These are phyloP conservation scores for Ptyas mucosa DNA, from an alignment of 2,113 vertebrate species.

Conservation along the genomic window DNA sequence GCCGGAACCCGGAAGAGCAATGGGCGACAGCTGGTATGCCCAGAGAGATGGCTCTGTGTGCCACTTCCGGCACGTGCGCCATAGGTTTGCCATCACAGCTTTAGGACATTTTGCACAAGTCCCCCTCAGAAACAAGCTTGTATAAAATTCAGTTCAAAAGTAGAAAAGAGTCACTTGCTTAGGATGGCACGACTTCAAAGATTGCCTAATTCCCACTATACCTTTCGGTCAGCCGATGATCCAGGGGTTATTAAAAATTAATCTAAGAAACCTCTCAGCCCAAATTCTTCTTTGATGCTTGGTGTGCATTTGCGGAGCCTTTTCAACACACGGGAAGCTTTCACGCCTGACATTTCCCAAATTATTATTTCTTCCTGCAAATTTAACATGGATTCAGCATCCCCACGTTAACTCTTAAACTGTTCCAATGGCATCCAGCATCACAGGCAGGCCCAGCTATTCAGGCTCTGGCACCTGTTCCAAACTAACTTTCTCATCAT, in stretches of 20 bases:
- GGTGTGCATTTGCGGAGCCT: not conserved
- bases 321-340: not conserved
- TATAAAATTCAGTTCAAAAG: not conserved
- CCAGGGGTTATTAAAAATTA: not conserved
- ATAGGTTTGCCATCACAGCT: too few species aligned
- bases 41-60: too few species aligned
- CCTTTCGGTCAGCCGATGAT: not conserved
- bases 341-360: not conserved
- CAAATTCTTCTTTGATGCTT: not conserved
- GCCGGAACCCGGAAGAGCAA: too few species aligned
- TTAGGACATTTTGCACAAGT: not conserved
- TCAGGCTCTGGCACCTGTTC: not conserved
- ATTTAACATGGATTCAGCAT: not conserved
- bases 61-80: too few species aligned
- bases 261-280: not conserved
- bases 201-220: not conserved
- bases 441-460: accelerated
- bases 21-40: too few species aligned
- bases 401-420: not conserved
- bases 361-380: not conserved
- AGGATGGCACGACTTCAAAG: not conserved
- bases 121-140: not conserved
- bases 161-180: not conserved
- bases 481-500: conserved; percentile 32
- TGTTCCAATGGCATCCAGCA: accelerated